Conservation (phyloP, 2,797 vertebrate genomes). For the Brotogeris chrysoptera region DNA sequence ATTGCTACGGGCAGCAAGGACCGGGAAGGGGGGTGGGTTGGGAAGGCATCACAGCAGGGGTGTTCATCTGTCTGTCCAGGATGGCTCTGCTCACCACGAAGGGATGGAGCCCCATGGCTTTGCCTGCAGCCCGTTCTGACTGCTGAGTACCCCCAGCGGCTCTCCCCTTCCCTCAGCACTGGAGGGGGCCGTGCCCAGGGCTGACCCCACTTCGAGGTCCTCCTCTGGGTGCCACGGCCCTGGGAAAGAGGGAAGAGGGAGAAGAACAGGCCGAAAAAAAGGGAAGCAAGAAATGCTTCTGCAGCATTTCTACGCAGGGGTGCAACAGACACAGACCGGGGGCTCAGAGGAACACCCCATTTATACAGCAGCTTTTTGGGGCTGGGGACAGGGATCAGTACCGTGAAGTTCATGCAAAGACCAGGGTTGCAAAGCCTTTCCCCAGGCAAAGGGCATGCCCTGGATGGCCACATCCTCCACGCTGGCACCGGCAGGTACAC, state of each 20-base stretch:
- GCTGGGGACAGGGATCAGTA: accelerated
- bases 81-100: neutral
- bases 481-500: too few species aligned
- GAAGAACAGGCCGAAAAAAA: neutral
- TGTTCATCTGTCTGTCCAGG: neutral
- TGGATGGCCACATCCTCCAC: neutral
- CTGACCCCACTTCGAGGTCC: accelerated
- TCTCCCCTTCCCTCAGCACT: neutral
- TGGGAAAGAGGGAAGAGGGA: neutral
- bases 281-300: neutral
- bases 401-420: accelerated
- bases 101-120: neutral
- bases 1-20: neutral
- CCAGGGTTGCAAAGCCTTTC: neutral
- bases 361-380: neutral
- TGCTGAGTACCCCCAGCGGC: neutral
- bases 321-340: too few species aligned
- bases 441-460: neutral
- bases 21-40: accelerated
- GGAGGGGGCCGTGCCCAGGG: accelerated
- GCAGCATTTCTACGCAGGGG: accelerated
- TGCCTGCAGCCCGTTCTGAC: neutral
- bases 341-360: too few species aligned
- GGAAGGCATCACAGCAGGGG: neutral
- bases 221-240: neutral